A percentile compares a stretch with the other conserved stretches of the same genome.
phyloP scores from a whole-genome alignment of 2,888 invertebrate genomes.

The Lithophane semibrunnea region DNA sequence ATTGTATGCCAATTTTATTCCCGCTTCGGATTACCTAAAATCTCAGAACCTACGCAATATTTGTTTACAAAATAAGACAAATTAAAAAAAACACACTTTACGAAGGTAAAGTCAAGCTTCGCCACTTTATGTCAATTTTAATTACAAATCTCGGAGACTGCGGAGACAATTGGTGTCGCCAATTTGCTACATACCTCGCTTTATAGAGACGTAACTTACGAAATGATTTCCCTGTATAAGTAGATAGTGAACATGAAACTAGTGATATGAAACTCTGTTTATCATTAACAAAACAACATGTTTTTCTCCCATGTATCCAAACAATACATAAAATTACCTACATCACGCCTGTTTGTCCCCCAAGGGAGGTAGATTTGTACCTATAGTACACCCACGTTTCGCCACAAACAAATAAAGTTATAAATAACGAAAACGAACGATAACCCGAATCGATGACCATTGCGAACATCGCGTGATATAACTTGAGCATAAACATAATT shows the following conservation, averaged over 20 bases:
- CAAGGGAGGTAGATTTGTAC: no score
- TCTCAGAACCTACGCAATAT: background rate
- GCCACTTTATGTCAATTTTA: no score
- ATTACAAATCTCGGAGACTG: no score
- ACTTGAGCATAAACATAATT: slow-evolving; percentile 63
- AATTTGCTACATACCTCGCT: background rate
- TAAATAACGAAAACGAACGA: slow-evolving; percentile 40
- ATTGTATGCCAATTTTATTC: no score
- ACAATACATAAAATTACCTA: no score
- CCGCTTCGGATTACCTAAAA: background rate
- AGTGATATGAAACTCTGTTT: background rate
- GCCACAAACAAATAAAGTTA: slow-evolving; percentile 5
- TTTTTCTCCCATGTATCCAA: background rate
- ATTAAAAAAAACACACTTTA: no score
- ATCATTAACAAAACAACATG: background rate
- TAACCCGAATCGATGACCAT: slow-evolving; percentile 37
- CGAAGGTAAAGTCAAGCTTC: no score
- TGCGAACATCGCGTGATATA: slow-evolving; percentile 61
- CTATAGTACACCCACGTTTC: background rate
- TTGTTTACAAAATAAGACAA: no score
- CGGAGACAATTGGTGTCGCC: background rate
- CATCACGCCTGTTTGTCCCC: no score
- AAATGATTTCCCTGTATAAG: background rate
- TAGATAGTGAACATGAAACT: background rate
- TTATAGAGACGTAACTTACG: background rate